Base-by-base conservation (phyloP, 2,113 vertebrate species). In the Alosa alosa region DNA sequence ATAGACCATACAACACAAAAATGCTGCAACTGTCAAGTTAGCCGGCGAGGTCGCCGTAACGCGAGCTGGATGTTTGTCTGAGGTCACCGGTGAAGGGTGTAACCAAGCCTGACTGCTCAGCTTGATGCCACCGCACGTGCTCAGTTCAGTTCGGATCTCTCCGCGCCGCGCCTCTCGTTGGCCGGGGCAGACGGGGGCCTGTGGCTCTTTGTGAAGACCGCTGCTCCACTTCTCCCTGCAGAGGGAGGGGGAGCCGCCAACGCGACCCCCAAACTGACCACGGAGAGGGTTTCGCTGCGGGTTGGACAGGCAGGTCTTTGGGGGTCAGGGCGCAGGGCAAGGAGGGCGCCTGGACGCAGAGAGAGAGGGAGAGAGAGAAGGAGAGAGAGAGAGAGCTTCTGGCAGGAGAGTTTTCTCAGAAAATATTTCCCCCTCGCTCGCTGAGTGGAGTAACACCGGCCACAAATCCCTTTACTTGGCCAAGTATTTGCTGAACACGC, bases 401-500 rank as follows among this genome's bases (percentile, higher is more conserved):
- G 92, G 93, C 91, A 88, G 88, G 87, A 84, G 46, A 84, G 52
- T 88, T 91, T 93, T 94, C 91, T 92, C 88, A 89, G 91, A 94
- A 88, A 92, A 90, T 86, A 88, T 93, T 91, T 92, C 89, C 90
- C 90, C 81, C 60, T 64, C 83, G 90, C 89, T 64, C 57, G 57
- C 88, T 89, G 89, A 87, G 88, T 85, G 68, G 83, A 90, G 87
- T 86, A 87, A 84, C 81, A 88, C 88, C 90, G 90, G 90, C 93
- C 94, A 92, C 94, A 93, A 93, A 93, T 92, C 91, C 88, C 72
- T 83, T 81, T 41, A 91, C 89, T 94, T 92, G 93, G 92, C 82
- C 13, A 20, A 84, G 81, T 83, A 89, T 88, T 92, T 94, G 94
- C 94, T 95, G 94, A 95, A 92, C 91, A 81, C 85, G 92, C 94